Conservation (phyloP, 2,797 vertebrate species). For the Xenopus petersii region DNA sequence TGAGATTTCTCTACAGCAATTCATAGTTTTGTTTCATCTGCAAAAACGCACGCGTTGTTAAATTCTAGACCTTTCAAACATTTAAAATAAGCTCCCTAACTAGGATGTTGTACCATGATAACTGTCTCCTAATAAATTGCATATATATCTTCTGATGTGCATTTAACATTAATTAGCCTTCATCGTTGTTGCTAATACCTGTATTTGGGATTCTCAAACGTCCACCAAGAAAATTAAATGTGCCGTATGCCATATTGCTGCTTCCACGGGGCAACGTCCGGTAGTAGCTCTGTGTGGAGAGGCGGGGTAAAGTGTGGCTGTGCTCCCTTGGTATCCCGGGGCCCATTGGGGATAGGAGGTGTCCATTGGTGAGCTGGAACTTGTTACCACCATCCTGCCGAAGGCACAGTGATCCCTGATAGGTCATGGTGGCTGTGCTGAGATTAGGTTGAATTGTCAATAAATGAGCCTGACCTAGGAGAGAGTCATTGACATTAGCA, state of each 20-base stretch:
- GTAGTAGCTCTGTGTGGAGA: slow-evolving; percentile 92
- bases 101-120: too few species aligned
- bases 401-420: slow-evolving; percentile 89
- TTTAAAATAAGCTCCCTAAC: too few species aligned
- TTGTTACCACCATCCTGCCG: slow-evolving; percentile 84
- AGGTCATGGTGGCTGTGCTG: slow-evolving; percentile 92
- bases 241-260: slow-evolving; percentile 90
- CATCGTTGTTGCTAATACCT: slow-evolving; percentile 63
- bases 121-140: too few species aligned
- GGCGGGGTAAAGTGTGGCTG: slow-evolving; percentile 85
- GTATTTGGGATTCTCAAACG: slow-evolving; percentile 91
- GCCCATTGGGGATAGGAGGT: slow-evolving; percentile 87
- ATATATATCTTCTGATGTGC: too few species aligned
- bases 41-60: too few species aligned
- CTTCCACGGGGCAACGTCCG: slow-evolving; percentile 87
- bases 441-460: slow-evolving; percentile 98
- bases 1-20: too few species aligned
- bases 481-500: background rate
- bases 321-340: slow-evolving; percentile 62
- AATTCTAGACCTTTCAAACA: too few species aligned
- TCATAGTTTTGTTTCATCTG: too few species aligned
- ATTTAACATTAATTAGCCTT: too few species aligned
- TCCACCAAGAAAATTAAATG: slow-evolving; percentile 96
- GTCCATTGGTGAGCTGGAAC: slow-evolving; percentile 89
- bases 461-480: slow-evolving; percentile 89